Percentiles rank a stretch among this genome's conserved stretches.
These are phyloP conservation scores for Channa argus DNA, from an alignment of 2,113 vertebrate genomes.

Conservation along the genomic window DNA sequence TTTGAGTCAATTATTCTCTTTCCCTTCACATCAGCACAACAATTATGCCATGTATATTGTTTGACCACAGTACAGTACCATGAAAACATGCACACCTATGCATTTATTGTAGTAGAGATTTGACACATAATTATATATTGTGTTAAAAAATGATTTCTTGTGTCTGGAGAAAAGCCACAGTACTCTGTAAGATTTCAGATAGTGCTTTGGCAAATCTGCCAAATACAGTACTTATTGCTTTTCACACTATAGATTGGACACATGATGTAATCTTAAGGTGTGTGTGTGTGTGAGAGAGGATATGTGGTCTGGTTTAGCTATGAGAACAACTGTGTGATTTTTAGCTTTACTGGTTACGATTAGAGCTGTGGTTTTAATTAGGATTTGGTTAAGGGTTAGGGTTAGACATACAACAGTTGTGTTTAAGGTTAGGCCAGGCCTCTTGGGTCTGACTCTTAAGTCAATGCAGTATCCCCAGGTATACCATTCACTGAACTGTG, in stretches of 20 bases:
- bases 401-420: constrained; percentile 9
- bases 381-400: constrained; percentile 42
- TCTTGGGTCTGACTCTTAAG: constrained; percentile 18
- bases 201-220: constrained; percentile 27
- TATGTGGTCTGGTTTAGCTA: constrained; percentile 25
- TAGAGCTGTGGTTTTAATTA: constrained; percentile 40
- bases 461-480: constrained; percentile 10
- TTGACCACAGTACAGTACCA: neutral
- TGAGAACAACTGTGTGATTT: constrained; percentile 28
- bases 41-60: constrained; percentile 5
- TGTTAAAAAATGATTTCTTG: neutral
- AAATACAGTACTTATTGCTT: neutral
- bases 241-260: constrained; percentile 26
- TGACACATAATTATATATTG: neutral
- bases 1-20: constrained; percentile 11
- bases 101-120: neutral
- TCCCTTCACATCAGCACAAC: neutral
- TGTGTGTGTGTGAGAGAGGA: neutral
- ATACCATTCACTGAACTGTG: constrained; percentile 10
- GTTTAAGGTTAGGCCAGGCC: constrained; percentile 30
- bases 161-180: constrained; percentile 12
- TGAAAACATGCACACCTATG: neutral
- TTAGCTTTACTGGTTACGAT: constrained; percentile 37
- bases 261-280: too few species aligned
- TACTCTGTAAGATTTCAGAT: constrained; percentile 16